These are phyloP conservation scores for Hydropsyche betteni DNA, from an alignment of 2,888 invertebrate genomes.

Conservation along the genomic window DNA sequence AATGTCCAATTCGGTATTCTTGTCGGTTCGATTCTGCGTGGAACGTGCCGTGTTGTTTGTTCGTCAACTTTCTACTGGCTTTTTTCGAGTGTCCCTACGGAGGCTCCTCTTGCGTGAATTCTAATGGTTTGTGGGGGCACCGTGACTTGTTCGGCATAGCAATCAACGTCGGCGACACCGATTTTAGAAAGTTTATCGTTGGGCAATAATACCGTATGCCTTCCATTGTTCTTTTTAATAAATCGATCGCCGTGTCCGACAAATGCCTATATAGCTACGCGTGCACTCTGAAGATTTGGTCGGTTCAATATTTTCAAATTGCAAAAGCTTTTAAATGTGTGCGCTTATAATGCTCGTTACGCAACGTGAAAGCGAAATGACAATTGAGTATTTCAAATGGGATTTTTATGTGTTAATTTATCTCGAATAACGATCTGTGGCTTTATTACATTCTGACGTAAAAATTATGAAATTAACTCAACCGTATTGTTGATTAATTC, in stretches of 20 bases:
- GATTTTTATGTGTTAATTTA: conserved; percentile 1
- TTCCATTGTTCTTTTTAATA: conserved; percentile 15
- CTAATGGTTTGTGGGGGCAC: not conserved
- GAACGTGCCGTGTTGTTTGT: not conserved
- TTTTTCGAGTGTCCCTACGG: not conserved
- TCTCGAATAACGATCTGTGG: not conserved
- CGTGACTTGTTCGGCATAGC: conserved; percentile 1
- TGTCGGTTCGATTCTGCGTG: not conserved
- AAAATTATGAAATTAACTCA: too few relatives aligned
- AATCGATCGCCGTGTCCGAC: not conserved
- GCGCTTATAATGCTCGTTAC: not conserved
- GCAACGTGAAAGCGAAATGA: not conserved
- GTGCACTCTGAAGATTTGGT: too few relatives aligned
- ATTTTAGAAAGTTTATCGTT: conserved; percentile 9
- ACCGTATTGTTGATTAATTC: too few relatives aligned
- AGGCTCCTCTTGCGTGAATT: conserved; percentile 14
- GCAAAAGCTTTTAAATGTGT: not conserved
- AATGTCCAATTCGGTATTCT: conserved; percentile 7
- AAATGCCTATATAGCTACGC: too few relatives aligned
- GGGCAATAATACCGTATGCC: conserved; percentile 10
- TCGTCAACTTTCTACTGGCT: conserved; percentile 5
- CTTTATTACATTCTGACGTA: not conserved
- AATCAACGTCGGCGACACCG: conserved; percentile 14
- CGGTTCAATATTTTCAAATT: not conserved
- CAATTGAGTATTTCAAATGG: not conserved